Conservation (phyloP, 2,797 vertebrate species). For the Percopsis omiscomaycus region DNA sequence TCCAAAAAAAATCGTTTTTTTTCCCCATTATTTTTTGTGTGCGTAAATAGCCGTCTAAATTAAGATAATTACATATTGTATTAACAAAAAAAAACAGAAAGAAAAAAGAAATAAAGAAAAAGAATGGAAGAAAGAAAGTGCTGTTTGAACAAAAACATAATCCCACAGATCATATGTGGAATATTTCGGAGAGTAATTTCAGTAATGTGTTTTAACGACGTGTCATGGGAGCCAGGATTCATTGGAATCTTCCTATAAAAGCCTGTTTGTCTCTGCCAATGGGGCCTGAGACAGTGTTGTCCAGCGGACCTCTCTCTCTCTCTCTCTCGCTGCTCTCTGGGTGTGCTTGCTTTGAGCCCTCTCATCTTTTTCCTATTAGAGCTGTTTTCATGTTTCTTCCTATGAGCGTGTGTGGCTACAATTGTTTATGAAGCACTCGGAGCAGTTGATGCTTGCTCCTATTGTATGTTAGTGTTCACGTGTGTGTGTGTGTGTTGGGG, state of each 20-base stretch:
- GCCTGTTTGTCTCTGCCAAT: constrained; percentile 27
- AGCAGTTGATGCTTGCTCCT: constrained; percentile 34
- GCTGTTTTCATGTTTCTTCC: constrained; percentile 71
- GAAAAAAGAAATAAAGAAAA: not conserved
- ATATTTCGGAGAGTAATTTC: constrained; percentile 8
- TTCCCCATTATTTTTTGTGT: too few relatives aligned
- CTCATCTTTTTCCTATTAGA: constrained; percentile 79
- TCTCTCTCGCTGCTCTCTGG: constrained; percentile 43
- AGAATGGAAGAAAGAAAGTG: not conserved
- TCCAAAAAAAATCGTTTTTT: too few relatives aligned
- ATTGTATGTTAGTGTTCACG: constrained; percentile 31
- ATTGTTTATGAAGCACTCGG: constrained; percentile 66
- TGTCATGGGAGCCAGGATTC: constrained; percentile 8
- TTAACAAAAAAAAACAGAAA: not conserved
- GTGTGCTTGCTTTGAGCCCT: constrained; percentile 58
- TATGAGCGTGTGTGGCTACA: constrained; percentile 63
- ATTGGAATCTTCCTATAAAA: constrained; percentile 25
- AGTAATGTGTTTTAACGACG: constrained; percentile 4
- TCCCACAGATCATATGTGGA: not conserved
- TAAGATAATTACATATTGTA: not conserved
- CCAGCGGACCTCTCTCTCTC: constrained; percentile 32
- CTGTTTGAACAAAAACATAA: constrained; percentile 5
- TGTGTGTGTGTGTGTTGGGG: constrained; percentile 26
- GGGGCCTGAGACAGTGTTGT: constrained; percentile 47
- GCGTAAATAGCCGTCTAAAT: too few relatives aligned